Percentiles rank a stretch among this genome's conserved stretches.
These are phyloP conservation scores for Gopherus evgoodei DNA, from an alignment of 2,113 vertebrate genomes.

Conservation along the genomic window DNA sequence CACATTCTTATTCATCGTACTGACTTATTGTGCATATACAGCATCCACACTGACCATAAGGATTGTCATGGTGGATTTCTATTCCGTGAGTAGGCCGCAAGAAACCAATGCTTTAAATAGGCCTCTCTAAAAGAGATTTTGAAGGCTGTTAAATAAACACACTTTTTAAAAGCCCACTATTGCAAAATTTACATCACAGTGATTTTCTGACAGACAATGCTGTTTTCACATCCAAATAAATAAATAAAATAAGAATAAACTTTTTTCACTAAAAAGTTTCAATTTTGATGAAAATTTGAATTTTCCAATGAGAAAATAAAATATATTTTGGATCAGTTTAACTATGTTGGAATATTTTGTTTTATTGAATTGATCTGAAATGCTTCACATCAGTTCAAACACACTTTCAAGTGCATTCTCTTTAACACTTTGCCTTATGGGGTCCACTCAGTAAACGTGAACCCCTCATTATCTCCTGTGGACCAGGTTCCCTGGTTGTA, in stretches of 20 bases:
- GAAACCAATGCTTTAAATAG: not conserved
- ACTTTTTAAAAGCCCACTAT: not conserved
- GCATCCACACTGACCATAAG: not conserved
- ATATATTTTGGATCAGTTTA: not conserved
- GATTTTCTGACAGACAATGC: not conserved
- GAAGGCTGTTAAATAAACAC: not conserved
- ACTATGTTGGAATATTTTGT: not conserved
- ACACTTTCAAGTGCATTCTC: not conserved
- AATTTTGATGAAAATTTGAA: not conserved
- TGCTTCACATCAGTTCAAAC: not conserved
- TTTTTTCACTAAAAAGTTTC: not conserved
- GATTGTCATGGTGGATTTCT: not conserved
- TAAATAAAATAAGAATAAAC: not conserved
- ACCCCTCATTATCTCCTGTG: not conserved
- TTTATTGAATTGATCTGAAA: not conserved
- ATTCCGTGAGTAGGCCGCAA: not conserved
- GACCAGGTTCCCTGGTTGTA: not conserved
- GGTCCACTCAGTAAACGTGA: not conserved
- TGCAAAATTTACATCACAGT: not conserved
- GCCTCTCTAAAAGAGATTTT: not conserved
- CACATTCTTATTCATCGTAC: not conserved
- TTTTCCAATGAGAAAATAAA: not conserved
- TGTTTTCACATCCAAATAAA: not conserved
- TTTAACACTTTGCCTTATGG: not conserved
- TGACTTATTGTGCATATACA: not conserved